Evolutionary conservation across 2,797 vertebrate genomes (phyloP).

Genomic region (Alcedo quadribrachys): DNA sequence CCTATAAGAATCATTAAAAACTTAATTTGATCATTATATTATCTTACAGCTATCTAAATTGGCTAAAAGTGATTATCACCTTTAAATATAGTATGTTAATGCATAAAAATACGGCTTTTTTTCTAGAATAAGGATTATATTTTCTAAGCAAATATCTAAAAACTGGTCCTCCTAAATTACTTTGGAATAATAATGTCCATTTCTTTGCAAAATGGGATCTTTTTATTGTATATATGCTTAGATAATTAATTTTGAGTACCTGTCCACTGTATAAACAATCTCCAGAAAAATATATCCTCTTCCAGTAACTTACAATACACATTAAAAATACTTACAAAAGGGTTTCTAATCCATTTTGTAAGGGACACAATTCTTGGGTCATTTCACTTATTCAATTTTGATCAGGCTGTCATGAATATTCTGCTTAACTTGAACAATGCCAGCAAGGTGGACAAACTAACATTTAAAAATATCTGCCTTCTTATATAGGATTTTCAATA

Average conservation of each 20-base stretch:
- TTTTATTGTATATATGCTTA: slow-evolving; percentile 59
- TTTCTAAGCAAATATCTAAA: slow-evolving; percentile 17
- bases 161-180: slow-evolving; percentile 34
- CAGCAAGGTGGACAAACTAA: slow-evolving; percentile 23
- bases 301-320: slow-evolving; percentile 67
- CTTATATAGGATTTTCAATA: slow-evolving; percentile 57
- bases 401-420: slow-evolving; percentile 38
- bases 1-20: neutral
- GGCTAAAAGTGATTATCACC: slow-evolving; percentile 39
- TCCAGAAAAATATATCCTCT: slow-evolving; percentile 77
- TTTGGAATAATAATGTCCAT: slow-evolving; percentile 50
- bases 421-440: slow-evolving; percentile 33
- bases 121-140: slow-evolving; percentile 4
- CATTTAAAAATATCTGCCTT: slow-evolving; percentile 65
- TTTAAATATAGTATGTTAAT: slow-evolving; percentile 32
- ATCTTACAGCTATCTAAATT: slow-evolving; percentile 20
- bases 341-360: slow-evolving; percentile 49
- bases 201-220: slow-evolving; percentile 8
- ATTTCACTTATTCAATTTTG: slow-evolving; percentile 41
- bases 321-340: slow-evolving; percentile 76
- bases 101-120: slow-evolving; percentile 13
- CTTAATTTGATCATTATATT: neutral
- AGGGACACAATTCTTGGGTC: slow-evolving; percentile 46
- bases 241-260: slow-evolving; percentile 45
- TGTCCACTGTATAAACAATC: slow-evolving; percentile 70